These are phyloP conservation scores for Notechis scutatus DNA, from an alignment of 2,113 vertebrate genomes.

Conservation along the genomic window DNA sequence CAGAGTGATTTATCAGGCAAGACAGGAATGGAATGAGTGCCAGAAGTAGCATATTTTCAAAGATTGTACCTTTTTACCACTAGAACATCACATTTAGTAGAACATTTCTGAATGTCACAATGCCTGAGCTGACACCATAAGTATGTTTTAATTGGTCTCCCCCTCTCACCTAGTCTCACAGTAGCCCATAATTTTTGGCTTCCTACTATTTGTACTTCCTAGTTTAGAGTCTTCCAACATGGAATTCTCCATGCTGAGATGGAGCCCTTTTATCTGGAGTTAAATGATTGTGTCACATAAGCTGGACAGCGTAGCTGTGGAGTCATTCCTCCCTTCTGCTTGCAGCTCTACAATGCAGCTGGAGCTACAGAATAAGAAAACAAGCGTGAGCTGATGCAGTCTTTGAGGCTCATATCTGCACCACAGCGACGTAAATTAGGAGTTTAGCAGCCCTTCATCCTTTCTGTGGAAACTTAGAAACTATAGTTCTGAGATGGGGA, in stretches of 20 bases:
- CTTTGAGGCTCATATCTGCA: neutral
- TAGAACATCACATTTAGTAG: neutral
- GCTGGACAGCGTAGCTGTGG: neutral
- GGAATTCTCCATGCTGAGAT: neutral
- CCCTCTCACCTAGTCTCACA: neutral
- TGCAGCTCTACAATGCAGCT: neutral
- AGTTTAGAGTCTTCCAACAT: neutral
- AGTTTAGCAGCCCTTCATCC: neutral
- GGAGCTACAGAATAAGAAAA: neutral
- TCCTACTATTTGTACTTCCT: neutral
- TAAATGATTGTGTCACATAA: neutral
- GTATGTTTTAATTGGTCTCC: neutral
- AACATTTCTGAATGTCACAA: neutral
- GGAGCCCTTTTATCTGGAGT: neutral
- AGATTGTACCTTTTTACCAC: conserved; percentile 1
- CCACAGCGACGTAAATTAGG: neutral
- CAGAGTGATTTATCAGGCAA: conserved; percentile 17
- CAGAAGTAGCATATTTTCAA: conserved; percentile 1
- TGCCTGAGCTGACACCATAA: neutral
- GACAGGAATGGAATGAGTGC: conserved; percentile 6
- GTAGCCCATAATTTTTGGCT: neutral
- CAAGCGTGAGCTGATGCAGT: neutral
- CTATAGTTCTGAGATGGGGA: neutral
- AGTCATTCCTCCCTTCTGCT: neutral
- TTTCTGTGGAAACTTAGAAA: neutral